Evolutionary conservation across 1,140 invertebrate genomes (phyloP).

Genomic region (Trichonephila clavipes): DNA sequence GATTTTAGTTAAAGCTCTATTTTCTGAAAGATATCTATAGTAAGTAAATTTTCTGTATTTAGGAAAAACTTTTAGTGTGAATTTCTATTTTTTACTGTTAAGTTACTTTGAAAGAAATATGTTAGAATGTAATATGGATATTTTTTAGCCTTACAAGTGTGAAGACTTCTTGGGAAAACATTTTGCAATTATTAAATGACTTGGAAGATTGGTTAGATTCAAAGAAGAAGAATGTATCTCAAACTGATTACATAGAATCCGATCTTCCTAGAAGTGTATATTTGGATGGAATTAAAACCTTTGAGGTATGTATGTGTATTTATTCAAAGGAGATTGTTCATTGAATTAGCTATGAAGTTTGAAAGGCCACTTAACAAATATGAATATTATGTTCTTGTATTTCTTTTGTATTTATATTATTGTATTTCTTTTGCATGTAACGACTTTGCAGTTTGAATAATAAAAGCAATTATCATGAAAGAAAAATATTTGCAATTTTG

Average conservation of each 20-base stretch:
- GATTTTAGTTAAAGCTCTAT: neutral
- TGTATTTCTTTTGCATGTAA: neutral
- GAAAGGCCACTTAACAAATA: too few relatives aligned
- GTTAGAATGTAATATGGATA: neutral
- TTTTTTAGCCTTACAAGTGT: conserved; percentile 1
- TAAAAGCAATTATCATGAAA: too few relatives aligned
- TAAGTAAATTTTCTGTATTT: conserved; percentile 9
- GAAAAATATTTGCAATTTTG: too few relatives aligned
- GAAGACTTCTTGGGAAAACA: conserved; percentile 28
- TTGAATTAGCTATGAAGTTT: too few relatives aligned
- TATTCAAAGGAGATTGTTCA: neutral
- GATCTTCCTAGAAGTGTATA: conserved; percentile 54
- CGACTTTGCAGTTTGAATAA: too few relatives aligned
- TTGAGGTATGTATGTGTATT: conserved; percentile 38
- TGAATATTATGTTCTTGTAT: neutral
- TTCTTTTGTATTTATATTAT: neutral
- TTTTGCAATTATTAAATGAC: conserved; percentile 24
- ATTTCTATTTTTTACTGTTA: neutral
- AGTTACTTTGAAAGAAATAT: neutral
- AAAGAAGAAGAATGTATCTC: conserved; percentile 12
- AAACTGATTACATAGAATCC: conserved; percentile 23
- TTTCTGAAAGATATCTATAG: conserved; percentile 3
- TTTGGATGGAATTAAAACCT: conserved; percentile 61
- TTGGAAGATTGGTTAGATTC: conserved; percentile 34
- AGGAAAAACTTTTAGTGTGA: neutral